Percentiles rank a stretch among this genome's conserved stretches.
phyloP scores from a whole-genome alignment of 2,113 vertebrate species.

The Sceloporus tristichus region DNA sequence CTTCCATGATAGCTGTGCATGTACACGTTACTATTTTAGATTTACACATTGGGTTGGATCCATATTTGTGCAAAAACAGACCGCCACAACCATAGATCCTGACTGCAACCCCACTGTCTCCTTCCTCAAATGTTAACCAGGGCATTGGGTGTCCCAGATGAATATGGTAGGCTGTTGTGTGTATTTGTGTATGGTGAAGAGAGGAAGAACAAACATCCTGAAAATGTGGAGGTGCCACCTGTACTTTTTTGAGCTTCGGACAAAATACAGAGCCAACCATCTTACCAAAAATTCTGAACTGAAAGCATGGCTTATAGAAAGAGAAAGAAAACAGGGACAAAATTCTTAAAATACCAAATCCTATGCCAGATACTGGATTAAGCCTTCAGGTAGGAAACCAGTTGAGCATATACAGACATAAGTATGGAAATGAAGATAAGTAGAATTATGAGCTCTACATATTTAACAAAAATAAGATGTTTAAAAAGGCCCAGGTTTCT shows the following conservation, averaged over 20 bases:
- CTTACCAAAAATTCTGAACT: not conserved
- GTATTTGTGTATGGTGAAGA: not conserved
- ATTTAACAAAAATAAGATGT: not conserved
- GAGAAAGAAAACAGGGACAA: not conserved
- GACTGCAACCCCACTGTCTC: not conserved
- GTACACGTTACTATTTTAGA: not conserved
- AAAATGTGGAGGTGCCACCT: not conserved
- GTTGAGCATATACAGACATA: not conserved
- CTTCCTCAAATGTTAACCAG: not conserved
- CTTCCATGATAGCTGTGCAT: not conserved
- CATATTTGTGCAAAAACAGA: not conserved
- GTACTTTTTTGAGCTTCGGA: slow-evolving; percentile 6
- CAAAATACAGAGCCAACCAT: not conserved
- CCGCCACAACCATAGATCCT: not conserved
- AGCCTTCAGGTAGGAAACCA: not conserved
- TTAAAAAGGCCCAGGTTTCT: not conserved
- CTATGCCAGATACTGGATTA: not conserved
- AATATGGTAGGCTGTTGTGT: not conserved
- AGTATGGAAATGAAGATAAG: slow-evolving; percentile 18
- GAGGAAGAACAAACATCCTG: not conserved
- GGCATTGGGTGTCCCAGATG: not conserved
- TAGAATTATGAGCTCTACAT: not conserved
- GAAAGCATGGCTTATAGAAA: not conserved
- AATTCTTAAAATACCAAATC: not conserved
- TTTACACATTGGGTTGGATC: not conserved